phyloP scores from a whole-genome alignment of 2,797 vertebrate genomes.

The Botia almorhae region DNA sequence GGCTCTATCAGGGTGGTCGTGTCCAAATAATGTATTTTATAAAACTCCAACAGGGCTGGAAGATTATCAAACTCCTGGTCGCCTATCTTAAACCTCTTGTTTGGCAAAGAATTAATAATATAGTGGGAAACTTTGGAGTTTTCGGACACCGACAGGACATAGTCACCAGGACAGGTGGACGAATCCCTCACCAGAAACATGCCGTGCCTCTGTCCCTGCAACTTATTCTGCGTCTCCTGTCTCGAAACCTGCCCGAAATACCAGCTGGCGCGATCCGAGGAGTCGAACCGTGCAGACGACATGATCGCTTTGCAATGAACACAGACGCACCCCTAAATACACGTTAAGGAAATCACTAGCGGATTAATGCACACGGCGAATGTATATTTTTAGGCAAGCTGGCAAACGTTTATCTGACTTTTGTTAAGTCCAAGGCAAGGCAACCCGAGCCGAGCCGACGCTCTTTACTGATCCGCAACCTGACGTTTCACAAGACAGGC shows the following conservation, averaged over 20 bases:
- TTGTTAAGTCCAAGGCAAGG: too few relatives aligned
- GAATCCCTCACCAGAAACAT: constrained; percentile 96
- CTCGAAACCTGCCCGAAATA: constrained; percentile 95
- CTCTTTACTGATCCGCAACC: constrained; percentile 58
- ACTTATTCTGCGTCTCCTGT: constrained; percentile 89
- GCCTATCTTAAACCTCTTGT: constrained; percentile 95
- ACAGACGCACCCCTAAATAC: constrained; percentile 56
- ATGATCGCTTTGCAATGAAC: constrained; percentile 71
- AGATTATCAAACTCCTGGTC: constrained; percentile 97
- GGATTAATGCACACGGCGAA: constrained; percentile 64
- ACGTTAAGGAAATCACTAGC: background rate
- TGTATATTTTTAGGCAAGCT: background rate
- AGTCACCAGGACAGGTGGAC: constrained; percentile 96
- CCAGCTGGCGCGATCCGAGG: constrained; percentile 92
- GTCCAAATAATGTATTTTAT: constrained; percentile 99
- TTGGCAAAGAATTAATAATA: constrained; percentile 96
- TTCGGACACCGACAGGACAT: constrained; percentile 96
- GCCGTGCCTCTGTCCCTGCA: constrained; percentile 95
- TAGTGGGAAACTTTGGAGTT: constrained; percentile 98
- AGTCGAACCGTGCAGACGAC: constrained; percentile 94
- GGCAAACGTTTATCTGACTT: background rate
- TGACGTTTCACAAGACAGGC: constrained; percentile 70
- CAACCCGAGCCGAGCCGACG: background rate
- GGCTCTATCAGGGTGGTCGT: constrained; percentile 98
- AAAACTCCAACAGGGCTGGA: constrained; percentile 94